Percentiles rank a stretch among this genome's conserved stretches.
phyloP scores from a whole-genome alignment of 2,888 invertebrate genomes.

The Brachyopa scutellaris region DNA sequence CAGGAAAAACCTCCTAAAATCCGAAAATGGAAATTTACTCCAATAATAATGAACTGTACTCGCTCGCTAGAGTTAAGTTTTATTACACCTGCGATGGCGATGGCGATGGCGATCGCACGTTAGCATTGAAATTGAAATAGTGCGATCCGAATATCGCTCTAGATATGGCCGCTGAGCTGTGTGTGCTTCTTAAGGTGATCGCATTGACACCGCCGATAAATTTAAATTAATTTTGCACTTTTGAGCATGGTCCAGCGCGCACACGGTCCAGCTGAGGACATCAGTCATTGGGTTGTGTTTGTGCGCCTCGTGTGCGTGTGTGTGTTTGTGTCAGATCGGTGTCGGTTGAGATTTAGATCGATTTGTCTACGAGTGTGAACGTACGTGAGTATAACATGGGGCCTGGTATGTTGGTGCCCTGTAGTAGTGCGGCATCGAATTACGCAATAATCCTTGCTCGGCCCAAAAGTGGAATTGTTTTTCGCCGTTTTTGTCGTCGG shows the following conservation, averaged over 20 bases:
- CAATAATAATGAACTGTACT: conserved; percentile 56
- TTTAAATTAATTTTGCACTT: conserved; percentile 70
- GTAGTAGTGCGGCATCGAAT: conserved; percentile 46
- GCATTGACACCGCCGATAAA: conserved; percentile 66
- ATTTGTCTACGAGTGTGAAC: conserved; percentile 49
- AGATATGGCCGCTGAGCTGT: conserved; percentile 53
- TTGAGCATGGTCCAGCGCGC: conserved; percentile 15
- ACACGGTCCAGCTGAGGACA: conserved; percentile 41
- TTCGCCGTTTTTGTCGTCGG: conserved; percentile 34
- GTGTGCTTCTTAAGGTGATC: conserved; percentile 61
- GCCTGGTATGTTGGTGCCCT: conserved; percentile 51
- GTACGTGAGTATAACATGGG: conserved; percentile 6
- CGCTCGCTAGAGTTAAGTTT: conserved; percentile 56
- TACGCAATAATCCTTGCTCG: conserved; percentile 67
- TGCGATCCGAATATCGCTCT: conserved; percentile 54
- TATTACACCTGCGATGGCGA: conserved; percentile 53
- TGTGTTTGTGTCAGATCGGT: background rate
- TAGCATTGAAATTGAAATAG: conserved; percentile 19
- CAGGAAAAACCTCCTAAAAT: conserved; percentile 65
- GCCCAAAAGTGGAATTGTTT: conserved; percentile 58
- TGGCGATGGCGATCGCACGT: background rate
- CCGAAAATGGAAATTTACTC: conserved; percentile 61
- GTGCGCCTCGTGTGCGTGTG: no score
- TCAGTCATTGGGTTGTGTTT: conserved; percentile 31
- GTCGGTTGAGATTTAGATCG: conserved; percentile 40